These are phyloP conservation scores for Mesitornis unicolor DNA, from an alignment of 2,113 vertebrate species.

Conservation along the genomic window DNA sequence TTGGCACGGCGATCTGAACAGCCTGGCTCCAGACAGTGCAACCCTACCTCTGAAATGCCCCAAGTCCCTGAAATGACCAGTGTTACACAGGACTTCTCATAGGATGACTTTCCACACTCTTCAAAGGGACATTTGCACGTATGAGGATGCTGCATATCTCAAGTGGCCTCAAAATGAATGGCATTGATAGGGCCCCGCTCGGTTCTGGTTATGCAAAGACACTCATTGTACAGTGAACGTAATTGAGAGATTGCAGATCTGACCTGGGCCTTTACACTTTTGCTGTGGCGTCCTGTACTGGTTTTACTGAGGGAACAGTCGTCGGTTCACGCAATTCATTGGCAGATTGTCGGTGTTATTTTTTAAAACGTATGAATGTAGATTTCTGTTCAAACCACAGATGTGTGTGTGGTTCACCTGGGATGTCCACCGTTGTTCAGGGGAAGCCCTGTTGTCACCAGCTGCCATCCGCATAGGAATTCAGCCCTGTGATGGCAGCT, in stretches of 20 bases:
- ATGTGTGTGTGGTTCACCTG: background rate
- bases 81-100: fast-evolving
- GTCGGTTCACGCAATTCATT: background rate
- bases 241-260: background rate
- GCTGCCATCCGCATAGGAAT: background rate
- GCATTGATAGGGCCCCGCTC: background rate
- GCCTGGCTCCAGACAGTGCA: too few species aligned
- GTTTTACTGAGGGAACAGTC: background rate
- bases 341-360: background rate
- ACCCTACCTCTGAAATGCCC: background rate
- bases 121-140: background rate
- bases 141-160: background rate
- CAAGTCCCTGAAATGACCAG: background rate
- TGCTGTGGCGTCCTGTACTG: too few species aligned
- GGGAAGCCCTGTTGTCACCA: background rate
- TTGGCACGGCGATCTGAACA: background rate
- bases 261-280: background rate
- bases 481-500: background rate
- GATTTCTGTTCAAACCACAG: background rate
- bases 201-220: background rate
- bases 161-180: background rate
- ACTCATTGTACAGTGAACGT: background rate
- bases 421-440: background rate
- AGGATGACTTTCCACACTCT: background rate
- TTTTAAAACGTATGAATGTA: background rate